Percentiles rank a stretch among this genome's conserved stretches.
phyloP scores from a whole-genome alignment of 2,113 vertebrate genomes.

The Rutilus rutilus region DNA sequence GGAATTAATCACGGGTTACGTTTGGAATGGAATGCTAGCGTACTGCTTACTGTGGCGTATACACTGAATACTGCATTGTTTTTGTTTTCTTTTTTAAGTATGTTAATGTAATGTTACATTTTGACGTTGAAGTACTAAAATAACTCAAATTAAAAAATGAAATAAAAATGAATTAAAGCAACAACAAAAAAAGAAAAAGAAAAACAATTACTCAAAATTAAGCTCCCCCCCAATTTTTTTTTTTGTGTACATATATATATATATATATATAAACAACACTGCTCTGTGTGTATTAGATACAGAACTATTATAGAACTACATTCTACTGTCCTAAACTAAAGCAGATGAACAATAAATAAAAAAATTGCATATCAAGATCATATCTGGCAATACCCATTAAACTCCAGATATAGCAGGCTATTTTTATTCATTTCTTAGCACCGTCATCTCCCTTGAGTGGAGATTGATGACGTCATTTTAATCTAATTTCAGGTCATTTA shows the following conservation, averaged over 20 bases:
- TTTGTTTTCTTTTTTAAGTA: background rate
- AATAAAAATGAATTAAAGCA: too few relatives aligned
- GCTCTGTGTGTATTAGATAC: background rate
- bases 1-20: constrained; percentile 68
- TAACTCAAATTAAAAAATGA: too few relatives aligned
- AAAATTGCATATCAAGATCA: background rate
- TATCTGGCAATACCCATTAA: background rate
- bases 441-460: background rate
- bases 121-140: too few relatives aligned
- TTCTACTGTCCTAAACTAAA: background rate
- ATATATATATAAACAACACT: background rate
- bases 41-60: background rate
- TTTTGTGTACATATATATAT: too few relatives aligned
- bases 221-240: too few relatives aligned
- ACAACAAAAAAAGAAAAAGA: too few relatives aligned
- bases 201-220: too few relatives aligned
- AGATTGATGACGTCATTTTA: constrained; percentile 30
- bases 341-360: background rate
- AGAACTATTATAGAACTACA: background rate
- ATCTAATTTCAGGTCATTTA: constrained; percentile 25
- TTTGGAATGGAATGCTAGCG: background rate
- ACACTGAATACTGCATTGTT: background rate
- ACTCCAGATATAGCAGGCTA: constrained; percentile 2
- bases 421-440: constrained; percentile 3
- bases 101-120: background rate